A percentile compares a stretch with the other conserved stretches of the same genome.
Evolutionary conservation across 2,888 invertebrate genomes (phyloP).

Genomic region (Acronicta aceris): DNA sequence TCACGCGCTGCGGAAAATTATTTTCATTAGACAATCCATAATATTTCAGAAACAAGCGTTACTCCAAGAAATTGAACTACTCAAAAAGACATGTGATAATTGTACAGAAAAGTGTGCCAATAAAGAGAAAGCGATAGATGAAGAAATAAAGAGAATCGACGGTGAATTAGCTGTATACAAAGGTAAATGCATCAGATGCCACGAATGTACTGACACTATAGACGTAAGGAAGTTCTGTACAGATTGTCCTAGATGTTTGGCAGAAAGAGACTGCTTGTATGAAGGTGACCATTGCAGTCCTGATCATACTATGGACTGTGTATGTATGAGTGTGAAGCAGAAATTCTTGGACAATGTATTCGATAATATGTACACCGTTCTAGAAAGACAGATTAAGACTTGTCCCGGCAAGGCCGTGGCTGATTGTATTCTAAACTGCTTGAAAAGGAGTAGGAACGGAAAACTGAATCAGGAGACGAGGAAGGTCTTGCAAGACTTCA

Average conservation of each 20-base stretch:
- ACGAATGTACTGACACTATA: conserved; percentile 71
- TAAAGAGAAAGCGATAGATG: conserved; percentile 65
- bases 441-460: conserved; percentile 78
- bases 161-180: conserved; percentile 65
- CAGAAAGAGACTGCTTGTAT: conserved; percentile 69
- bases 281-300: conserved; percentile 65
- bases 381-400: conserved; percentile 72
- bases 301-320: conserved; percentile 72
- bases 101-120: conserved; percentile 75
- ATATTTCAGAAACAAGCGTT: conserved; percentile 74
- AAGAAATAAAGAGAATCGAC: conserved; percentile 69
- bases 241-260: conserved; percentile 78
- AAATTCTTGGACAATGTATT: conserved; percentile 82
- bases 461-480: conserved; percentile 75
- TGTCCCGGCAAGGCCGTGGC: conserved; percentile 74
- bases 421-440: conserved; percentile 68
- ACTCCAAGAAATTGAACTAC: conserved; percentile 69
- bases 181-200: conserved; percentile 71
- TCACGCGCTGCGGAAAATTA: no score
- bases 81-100: conserved; percentile 66
- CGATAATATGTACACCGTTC: conserved; percentile 81
- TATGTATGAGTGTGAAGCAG: conserved; percentile 76
- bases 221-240: conserved; percentile 74
- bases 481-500: conserved; percentile 75
- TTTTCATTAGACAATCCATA: no score